Conservation (phyloP, 1,140 invertebrate genomes). For the roundworm (Caenorhabditis elegans) region DNA sequence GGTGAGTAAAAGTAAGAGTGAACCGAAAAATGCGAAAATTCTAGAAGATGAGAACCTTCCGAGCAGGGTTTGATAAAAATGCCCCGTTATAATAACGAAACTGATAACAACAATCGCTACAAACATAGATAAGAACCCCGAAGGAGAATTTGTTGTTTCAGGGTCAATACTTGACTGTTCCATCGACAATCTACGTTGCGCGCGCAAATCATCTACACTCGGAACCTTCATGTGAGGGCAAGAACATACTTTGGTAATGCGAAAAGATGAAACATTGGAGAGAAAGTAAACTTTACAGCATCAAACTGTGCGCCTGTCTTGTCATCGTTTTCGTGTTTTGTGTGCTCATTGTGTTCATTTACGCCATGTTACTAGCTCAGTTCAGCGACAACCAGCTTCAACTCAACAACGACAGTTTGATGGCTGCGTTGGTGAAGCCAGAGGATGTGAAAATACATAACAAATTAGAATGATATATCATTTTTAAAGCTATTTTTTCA, state of each 20-base stretch:
- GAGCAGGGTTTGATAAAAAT: background rate
- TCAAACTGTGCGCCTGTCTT: background rate
- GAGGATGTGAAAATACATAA: background rate
- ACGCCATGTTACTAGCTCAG: background rate
- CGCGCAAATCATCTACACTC: constrained; percentile 21
- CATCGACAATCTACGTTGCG: background rate
- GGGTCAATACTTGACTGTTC: constrained; percentile 26
- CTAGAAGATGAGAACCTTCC: background rate
- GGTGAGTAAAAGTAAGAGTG: background rate
- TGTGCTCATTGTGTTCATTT: constrained; percentile 1
- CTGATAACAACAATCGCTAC: constrained; percentile 19
- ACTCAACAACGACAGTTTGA: background rate
- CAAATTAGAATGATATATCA: background rate
- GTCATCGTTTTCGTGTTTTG: background rate
- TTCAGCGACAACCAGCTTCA: background rate
- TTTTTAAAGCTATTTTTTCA: too few species aligned
- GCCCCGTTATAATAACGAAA: background rate
- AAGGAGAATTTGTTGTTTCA: constrained; percentile 24
- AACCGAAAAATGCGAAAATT: background rate
- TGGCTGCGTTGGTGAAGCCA: background rate
- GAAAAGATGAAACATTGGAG: background rate
- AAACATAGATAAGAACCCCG: constrained; percentile 9
- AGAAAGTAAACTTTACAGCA: background rate
- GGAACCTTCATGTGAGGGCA: background rate
- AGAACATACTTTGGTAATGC: background rate